Evolutionary conservation across 2,888 invertebrate species (phyloP).

Genomic region (Pollenia labialis): DNA sequence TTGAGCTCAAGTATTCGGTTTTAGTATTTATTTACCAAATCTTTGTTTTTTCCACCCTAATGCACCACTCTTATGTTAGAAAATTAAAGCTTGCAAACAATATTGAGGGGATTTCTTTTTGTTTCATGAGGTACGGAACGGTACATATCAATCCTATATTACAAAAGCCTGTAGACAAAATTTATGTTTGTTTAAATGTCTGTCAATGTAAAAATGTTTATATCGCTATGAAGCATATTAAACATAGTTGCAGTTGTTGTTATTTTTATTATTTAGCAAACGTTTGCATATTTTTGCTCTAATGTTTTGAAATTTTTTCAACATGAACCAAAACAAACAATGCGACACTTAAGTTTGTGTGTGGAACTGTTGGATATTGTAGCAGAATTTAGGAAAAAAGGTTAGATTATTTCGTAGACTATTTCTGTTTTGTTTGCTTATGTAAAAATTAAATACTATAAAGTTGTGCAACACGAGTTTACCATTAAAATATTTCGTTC

Average conservation of each 20-base stretch:
- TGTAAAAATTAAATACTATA: not conserved
- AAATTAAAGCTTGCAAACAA: too few species aligned
- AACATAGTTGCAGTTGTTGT: slow-evolving; percentile 30
- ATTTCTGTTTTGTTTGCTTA: slow-evolving; percentile 22
- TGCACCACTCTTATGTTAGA: too few species aligned
- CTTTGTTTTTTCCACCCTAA: too few species aligned
- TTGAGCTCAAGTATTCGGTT: too few species aligned
- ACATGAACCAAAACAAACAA: slow-evolving; percentile 4
- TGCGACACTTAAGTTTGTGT: not conserved
- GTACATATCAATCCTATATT: too few species aligned
- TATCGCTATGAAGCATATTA: slow-evolving; percentile 27
- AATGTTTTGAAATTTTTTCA: not conserved
- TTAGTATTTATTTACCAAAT: too few species aligned
- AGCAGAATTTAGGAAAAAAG: slow-evolving; percentile 14
- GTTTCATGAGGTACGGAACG: too few species aligned
- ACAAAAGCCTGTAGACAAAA: too few species aligned
- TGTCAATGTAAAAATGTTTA: not conserved
- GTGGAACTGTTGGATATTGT: not conserved
- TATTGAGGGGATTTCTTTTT: too few species aligned
- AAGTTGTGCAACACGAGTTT: slow-evolving; percentile 26
- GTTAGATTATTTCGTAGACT: slow-evolving; percentile 31
- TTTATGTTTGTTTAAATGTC: too few species aligned
- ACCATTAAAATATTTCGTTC: not conserved
- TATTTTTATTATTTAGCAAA: slow-evolving; percentile 41
- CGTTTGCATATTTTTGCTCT: slow-evolving; percentile 18